These are phyloP conservation scores for Tetrapedia diversipes DNA, from an alignment of 2,888 invertebrate genomes.

Conservation along the genomic window DNA sequence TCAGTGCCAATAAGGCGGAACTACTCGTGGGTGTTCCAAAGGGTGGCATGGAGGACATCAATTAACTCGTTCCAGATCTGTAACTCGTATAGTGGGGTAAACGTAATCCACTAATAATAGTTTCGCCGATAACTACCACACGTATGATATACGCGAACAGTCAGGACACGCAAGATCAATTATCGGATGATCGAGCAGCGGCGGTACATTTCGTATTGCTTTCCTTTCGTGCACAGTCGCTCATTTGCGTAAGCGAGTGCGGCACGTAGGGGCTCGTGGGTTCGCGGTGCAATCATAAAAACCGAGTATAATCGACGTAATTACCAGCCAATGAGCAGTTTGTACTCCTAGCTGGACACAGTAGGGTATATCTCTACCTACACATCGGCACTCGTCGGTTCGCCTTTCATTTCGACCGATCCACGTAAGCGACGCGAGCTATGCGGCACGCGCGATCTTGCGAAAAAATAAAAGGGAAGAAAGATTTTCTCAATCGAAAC, in stretches of 20 bases:
- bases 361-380: conserved; percentile 60
- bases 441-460: conserved; percentile 29
- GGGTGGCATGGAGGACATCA: conserved; percentile 21
- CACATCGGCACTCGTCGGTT: conserved; percentile 47
- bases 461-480: conserved; percentile 33
- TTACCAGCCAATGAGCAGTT: conserved; percentile 62
- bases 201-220: conserved; percentile 2
- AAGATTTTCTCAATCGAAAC: conserved; percentile 19
- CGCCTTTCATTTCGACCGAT: conserved; percentile 67
- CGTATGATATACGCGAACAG: conserved; percentile 8
- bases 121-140: background rate
- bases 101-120: conserved; percentile 38
- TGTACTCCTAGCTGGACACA: conserved; percentile 55
- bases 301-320: conserved; percentile 68
- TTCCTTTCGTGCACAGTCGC: conserved; percentile 29
- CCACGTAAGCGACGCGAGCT: conserved; percentile 59
- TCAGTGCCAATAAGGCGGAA: background rate
- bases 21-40: conserved; percentile 21
- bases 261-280: conserved; percentile 46
- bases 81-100: background rate
- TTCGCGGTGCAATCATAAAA: conserved; percentile 61
- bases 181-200: conserved; percentile 52
- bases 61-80: conserved; percentile 5
- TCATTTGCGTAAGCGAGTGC: conserved; percentile 64
- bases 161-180: conserved; percentile 46